These are phyloP conservation scores for Andrena flavipes DNA, from an alignment of 2,888 invertebrate genomes.

Conservation along the genomic window DNA sequence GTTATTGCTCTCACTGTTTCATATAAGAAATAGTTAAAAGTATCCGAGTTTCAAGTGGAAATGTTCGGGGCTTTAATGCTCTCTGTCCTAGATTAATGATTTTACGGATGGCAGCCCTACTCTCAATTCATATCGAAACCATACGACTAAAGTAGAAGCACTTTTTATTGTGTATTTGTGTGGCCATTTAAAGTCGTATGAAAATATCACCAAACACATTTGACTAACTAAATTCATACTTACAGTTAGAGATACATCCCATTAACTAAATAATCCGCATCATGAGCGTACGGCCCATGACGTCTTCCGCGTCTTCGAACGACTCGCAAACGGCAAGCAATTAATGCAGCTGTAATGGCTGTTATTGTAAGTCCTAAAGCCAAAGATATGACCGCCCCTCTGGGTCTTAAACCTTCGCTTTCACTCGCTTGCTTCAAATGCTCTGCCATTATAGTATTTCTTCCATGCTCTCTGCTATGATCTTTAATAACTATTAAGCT, in stretches of 20 bases:
- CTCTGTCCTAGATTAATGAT: no score
- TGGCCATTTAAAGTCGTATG: conserved; percentile 38
- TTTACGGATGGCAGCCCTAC: no score
- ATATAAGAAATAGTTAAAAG: no score
- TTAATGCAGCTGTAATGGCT: conserved; percentile 91
- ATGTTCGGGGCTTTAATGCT: no score
- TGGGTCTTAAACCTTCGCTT: conserved; percentile 86
- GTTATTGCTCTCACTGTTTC: no score
- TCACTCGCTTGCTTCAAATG: conserved; percentile 76
- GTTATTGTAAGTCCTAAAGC: conserved; percentile 93
- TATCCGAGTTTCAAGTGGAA: no score
- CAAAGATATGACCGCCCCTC: conserved; percentile 92
- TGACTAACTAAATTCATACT: conserved; percentile 32
- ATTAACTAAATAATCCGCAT: conserved; percentile 98
- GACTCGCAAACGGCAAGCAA: conserved; percentile 93
- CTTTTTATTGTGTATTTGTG: neutral
- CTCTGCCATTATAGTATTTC: conserved; percentile 71
- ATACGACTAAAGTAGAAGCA: conserved; percentile 12
- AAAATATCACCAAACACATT: conserved; percentile 55
- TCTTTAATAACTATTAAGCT: conserved; percentile 64
- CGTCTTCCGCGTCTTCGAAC: conserved; percentile 91
- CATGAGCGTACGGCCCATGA: conserved; percentile 94
- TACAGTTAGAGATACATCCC: conserved; percentile 96
- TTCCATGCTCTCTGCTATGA: conserved; percentile 58
- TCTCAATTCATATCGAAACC: conserved; percentile 18